Conservation (phyloP, 2,113 vertebrate species). For the Ramphastos sulfuratus region DNA sequence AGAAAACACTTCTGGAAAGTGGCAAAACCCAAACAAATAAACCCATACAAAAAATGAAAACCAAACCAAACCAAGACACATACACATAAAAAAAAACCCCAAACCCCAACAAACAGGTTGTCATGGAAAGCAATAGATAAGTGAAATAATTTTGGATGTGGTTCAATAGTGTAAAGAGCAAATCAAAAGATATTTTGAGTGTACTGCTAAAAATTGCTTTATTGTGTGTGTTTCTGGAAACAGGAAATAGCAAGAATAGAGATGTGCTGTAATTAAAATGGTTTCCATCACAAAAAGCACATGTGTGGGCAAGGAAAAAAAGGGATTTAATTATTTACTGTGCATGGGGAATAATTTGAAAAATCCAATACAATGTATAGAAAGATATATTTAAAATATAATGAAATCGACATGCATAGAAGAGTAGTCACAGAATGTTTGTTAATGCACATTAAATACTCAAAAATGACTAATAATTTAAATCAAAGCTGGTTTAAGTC, state of each 20-base stretch:
- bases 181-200: neutral
- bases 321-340: neutral
- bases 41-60: too few species aligned
- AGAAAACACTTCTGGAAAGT: neutral
- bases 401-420: neutral
- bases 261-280: neutral
- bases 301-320: neutral
- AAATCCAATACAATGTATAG: neutral
- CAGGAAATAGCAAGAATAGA: neutral
- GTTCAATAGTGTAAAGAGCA: neutral
- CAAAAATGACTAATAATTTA: neutral
- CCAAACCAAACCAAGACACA: too few species aligned
- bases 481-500: neutral
- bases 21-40: neutral
- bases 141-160: neutral
- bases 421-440: constrained; percentile 9
- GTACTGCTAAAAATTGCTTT: neutral
- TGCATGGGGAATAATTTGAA: neutral
- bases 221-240: neutral
- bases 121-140: neutral
- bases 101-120: neutral
- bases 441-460: neutral
- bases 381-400: constrained; percentile 16
- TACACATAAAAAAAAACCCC: too few species aligned
- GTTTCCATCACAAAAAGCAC: neutral